Base-by-base conservation (phyloP, 2,797 vertebrate genomes). In the Oreochromis grahami region DNA sequence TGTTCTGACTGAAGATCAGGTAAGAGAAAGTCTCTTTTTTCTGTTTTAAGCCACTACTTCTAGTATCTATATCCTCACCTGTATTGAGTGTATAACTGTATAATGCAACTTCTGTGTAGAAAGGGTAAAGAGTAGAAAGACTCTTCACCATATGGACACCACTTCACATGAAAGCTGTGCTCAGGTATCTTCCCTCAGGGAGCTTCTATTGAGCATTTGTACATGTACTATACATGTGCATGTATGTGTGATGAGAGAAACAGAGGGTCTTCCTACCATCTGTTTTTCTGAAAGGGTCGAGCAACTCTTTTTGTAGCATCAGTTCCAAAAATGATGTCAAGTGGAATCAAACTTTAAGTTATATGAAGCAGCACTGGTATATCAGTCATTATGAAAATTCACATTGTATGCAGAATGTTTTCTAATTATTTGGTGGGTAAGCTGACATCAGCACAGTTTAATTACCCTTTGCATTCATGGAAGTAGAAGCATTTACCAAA, bases 1-100 rank as follows among this genome's bases (percentile, higher is more conserved):
- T 92, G 97, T 99, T 93, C 98, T 99, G 88, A 99, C 98, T 2
- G 98, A 99, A 95, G 98, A 99, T 94, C 98, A 99, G 98, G 98
- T 99, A 96, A 97, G 97, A 77, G 82, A 38, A 29, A 5, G 2
- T 21, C 2, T 32, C 29, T 56, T 45, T 63, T 21, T 63, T 6
- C 3, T 14, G 13, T 60, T 38, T 76, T 50, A 36, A 52, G 43
- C 7, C 7, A 72, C 43, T 43, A 82, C 53, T 72, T 56, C 43
- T 86, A 56, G 58, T 15, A 12, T 72, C 55, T 83, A 53, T 17
- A n/a, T 43, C 9, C 58, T 87, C 34, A 83, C 68, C 80, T 85
- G 77, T 12, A 72, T 45, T 17, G 63, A 82, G 81, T 77, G 77
- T 76, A 74, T 48, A 81, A 84, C 50, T 68, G 76, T 89, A 89